Evolutionary conservation across 1,140 invertebrate species (phyloP), one percentile per base, ranked within the genome.

Genomic region (Apolygus lucorum): DNA sequence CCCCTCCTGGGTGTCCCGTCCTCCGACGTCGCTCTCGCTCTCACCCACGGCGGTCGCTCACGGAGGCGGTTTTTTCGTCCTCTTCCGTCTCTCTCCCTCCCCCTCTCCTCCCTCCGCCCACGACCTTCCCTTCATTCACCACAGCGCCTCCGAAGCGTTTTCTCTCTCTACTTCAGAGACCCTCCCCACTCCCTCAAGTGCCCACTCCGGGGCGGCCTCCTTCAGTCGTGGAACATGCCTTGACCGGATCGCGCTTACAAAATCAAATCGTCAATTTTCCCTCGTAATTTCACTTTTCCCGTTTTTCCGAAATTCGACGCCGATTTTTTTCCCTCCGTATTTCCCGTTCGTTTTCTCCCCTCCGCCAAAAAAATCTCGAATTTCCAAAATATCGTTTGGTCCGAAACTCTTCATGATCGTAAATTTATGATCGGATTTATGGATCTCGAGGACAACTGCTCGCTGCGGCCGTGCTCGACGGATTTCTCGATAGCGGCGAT

Each of bases 401-500:
- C 4, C 34, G 17, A 17, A 42, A 4, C 34, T 4, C 13, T 59
- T 59, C 22, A 24, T 24, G 54, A 59, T 59, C 22, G 54, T 22
- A 8, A 49, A 49, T 49, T 49, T 49, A 49, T 49, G 34, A 49
- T 49, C 4, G 54, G 26, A 66, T 29, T 66, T 28, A 34, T 34
- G 27, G 64, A 66, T 66, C 27, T 66, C 27, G 64, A 66, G 29
- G 64, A 66, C 27, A 42, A 66, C 34, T 66, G 64, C 28, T 29
- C 64, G 2, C 29, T 66, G 29, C n/a, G 64, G 29, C 64, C 64
- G 26, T 87, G 86, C 78, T 90, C 90, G 73, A 94, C 91, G 73
- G 91, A 95, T 81, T 95, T 95, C 82, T 93, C 91, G 71, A 95
- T 95, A 76, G 91, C 91, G 28, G 92, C 92, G 66, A 94, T 95